These are phyloP conservation scores for Amphiura filiformis DNA, from an alignment of 35 echinoderm and acorn worm species.

Conservation along the genomic window DNA sequence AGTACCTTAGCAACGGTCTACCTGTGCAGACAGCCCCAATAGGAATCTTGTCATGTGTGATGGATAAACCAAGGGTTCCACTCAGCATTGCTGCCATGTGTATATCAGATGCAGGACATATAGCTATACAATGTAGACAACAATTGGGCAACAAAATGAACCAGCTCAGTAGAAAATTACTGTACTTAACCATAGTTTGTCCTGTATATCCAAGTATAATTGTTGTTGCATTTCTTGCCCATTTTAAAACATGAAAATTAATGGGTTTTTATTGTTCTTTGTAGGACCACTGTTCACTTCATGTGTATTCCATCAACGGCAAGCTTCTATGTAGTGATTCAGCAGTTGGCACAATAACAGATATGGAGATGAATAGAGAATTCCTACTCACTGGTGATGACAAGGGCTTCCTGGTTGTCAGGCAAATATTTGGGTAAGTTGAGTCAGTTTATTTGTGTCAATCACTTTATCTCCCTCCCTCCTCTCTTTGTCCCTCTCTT, in stretches of 20 bases:
- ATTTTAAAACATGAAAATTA: too few relatives aligned
- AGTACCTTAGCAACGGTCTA: too few relatives aligned
- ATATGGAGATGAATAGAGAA: conserved; percentile 71
- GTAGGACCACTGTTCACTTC: conserved; percentile 80
- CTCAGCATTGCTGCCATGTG: conserved; percentile 74
- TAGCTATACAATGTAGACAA: conserved; percentile 65
- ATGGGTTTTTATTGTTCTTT: background rate
- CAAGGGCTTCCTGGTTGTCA: conserved; percentile 69
- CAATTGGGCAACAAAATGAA: conserved; percentile 29
- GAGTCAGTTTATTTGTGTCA: background rate
- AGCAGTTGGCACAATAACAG: conserved; percentile 51
- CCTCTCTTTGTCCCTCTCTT: background rate
- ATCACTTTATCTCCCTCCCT: background rate
- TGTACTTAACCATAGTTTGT: too few relatives aligned
- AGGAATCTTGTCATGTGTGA: too few relatives aligned
- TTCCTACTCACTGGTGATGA: conserved; percentile 82
- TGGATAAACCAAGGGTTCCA: conserved; percentile 23
- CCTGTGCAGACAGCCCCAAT: too few relatives aligned
- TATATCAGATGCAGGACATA: conserved; percentile 92
- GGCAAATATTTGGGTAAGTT: conserved; percentile 85
- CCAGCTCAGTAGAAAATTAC: too few relatives aligned
- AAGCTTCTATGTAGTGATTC: conserved; percentile 62
- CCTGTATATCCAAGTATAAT: too few relatives aligned
- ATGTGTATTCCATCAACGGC: conserved; percentile 95
- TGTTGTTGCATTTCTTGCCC: too few relatives aligned